A percentile compares a stretch with the other conserved stretches of the same genome.
phyloP scores from a whole-genome alignment of 2,113 vertebrate species.

The Asarcornis scutulata region DNA sequence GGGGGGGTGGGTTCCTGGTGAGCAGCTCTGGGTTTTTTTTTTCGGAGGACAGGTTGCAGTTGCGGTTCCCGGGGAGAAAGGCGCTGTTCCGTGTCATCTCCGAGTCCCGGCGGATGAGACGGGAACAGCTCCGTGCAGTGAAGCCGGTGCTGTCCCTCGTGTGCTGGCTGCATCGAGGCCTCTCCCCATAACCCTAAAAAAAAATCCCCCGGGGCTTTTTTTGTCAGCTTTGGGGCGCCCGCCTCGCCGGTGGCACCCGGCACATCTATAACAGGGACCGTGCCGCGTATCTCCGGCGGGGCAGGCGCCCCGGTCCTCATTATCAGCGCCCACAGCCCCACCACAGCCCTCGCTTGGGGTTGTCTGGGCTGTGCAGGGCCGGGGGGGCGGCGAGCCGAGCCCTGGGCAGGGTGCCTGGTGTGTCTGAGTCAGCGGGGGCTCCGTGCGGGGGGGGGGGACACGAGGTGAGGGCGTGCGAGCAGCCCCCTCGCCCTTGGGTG shows the following conservation, averaged over 20 bases:
- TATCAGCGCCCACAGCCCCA: slow-evolving; percentile 7
- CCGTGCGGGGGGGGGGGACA: too few species aligned
- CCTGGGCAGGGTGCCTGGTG: not conserved
- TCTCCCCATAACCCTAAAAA: not conserved
- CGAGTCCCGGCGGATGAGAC: not conserved
- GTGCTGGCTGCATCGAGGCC: not conserved
- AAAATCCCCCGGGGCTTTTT: not conserved
- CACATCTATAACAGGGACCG: not conserved
- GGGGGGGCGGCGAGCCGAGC: not conserved
- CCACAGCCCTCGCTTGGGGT: not conserved
- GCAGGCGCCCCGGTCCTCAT: not conserved
- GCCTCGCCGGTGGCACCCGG: too few species aligned
- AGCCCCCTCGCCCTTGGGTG: too few species aligned
- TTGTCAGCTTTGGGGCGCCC: not conserved
- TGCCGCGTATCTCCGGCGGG: not conserved
- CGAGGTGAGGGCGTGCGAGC: too few species aligned
- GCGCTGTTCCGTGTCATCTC: not conserved
- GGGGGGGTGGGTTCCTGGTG: not conserved
- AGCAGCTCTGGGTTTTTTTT: not conserved
- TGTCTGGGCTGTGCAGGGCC: not conserved
- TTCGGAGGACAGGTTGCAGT: accelerated
- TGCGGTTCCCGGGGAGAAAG: not conserved
- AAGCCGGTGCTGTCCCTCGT: not conserved
- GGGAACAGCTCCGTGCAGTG: not conserved
- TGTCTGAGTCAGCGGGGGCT: not conserved